phyloP scores from a whole-genome alignment of 2,888 invertebrate genomes.

The Buathra laborator region DNA sequence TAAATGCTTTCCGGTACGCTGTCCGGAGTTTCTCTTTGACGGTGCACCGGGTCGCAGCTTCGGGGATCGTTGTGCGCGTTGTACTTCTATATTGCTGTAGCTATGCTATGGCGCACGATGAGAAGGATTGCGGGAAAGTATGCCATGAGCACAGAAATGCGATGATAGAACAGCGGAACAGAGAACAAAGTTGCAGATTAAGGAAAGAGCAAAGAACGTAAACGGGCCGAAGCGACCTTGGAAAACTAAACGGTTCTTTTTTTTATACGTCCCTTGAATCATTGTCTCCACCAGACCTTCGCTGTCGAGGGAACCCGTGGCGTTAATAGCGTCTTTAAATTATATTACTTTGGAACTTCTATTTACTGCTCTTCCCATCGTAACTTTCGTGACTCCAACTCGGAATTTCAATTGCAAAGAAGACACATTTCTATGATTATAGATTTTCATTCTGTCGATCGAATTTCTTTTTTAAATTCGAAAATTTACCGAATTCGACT shows the following conservation, averaged over 20 bases:
- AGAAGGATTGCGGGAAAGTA: constrained; percentile 22
- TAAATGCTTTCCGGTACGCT: constrained; percentile 74
- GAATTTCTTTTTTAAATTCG: too few relatives aligned
- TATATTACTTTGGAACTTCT: too few relatives aligned
- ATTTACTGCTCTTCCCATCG: too few relatives aligned
- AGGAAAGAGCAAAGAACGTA: constrained; percentile 33
- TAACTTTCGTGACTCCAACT: background rate
- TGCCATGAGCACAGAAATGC: constrained; percentile 7
- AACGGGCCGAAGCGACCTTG: constrained; percentile 45
- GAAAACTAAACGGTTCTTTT: constrained; percentile 71
- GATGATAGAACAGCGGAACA: background rate
- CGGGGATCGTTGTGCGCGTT: constrained; percentile 28
- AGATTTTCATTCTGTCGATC: too few relatives aligned
- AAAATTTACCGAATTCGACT: too few relatives aligned
- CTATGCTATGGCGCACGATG: background rate
- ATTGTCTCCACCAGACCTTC: background rate
- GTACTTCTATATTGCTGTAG: background rate
- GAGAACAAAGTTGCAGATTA: constrained; percentile 32
- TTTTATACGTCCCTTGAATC: background rate
- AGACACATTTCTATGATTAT: too few relatives aligned
- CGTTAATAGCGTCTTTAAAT: too few relatives aligned
- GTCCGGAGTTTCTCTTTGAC: constrained; percentile 75
- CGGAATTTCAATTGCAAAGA: too few relatives aligned
- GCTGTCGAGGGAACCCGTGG: background rate
- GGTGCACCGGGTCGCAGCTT: constrained; percentile 57